A percentile compares a stretch with the other conserved stretches of the same genome.
phyloP scores from a whole-genome alignment of 2,113 vertebrate genomes.

The Rhizomys pruinosus region DNA sequence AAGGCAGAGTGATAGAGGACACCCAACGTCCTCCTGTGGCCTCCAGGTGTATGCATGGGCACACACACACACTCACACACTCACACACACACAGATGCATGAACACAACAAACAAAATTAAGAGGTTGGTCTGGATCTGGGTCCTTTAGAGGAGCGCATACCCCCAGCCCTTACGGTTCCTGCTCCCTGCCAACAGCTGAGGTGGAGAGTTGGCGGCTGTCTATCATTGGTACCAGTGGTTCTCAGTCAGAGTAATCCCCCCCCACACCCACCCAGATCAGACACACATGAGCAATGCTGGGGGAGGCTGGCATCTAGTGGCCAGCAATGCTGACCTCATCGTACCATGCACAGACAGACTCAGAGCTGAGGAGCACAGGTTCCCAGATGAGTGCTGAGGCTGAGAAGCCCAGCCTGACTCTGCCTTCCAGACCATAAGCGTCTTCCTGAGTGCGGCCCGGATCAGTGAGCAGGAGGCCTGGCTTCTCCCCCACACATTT shows the following conservation, averaged over 20 bases:
- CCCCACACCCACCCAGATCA: accelerated
- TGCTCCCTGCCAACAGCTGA: not conserved
- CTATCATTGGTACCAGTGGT: not conserved
- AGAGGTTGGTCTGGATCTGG: not conserved
- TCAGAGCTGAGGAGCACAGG: too few species aligned
- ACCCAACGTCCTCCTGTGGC: not conserved
- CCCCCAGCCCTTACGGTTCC: not conserved
- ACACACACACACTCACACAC: not conserved
- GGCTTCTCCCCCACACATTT: not conserved
- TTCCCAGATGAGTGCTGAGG: not conserved
- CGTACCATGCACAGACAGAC: not conserved
- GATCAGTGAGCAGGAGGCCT: not conserved
- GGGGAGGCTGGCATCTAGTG: not conserved
- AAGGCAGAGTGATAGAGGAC: not conserved
- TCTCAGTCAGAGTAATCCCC: not conserved
- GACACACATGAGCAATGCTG: not conserved
- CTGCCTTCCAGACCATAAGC: not conserved
- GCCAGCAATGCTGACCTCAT: not conserved
- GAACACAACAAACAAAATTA: not conserved
- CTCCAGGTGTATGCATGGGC: not conserved
- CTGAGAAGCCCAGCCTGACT: not conserved
- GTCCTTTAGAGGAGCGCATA: not conserved
- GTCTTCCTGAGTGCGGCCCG: not conserved
- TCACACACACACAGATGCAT: not conserved
- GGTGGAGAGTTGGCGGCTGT: not conserved